Conservation (phyloP, 2,113 vertebrate genomes). For the Cryptomyrus ogoouensis region DNA sequence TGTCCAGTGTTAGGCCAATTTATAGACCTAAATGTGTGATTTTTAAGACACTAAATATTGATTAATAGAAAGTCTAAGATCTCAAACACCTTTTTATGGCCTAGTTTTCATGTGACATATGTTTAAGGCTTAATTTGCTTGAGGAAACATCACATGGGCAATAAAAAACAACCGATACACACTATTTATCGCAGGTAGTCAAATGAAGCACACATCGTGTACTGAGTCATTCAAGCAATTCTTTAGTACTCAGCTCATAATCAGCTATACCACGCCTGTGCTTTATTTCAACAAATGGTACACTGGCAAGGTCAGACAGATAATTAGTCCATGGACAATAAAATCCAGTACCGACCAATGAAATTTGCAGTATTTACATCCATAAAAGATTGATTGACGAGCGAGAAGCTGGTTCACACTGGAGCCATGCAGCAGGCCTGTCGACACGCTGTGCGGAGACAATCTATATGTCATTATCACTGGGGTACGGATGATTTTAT, state of each 20-base stretch:
- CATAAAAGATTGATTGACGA: constrained; percentile 11
- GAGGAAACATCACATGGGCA: neutral
- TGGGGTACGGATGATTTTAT: neutral
- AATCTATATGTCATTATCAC: neutral
- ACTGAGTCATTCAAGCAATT: neutral
- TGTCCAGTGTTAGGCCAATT: neutral
- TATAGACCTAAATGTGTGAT: neutral
- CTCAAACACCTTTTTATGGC: neutral
- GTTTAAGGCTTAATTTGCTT: neutral
- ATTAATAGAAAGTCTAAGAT: neutral
- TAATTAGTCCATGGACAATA: neutral
- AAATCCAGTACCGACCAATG: constrained; percentile 9
- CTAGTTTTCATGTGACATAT: neutral
- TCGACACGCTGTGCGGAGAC: no score
- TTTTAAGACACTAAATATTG: neutral
- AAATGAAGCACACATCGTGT: neutral
- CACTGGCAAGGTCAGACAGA: neutral
- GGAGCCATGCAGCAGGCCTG: neutral
- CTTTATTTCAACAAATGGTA: neutral
- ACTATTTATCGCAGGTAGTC: neutral
- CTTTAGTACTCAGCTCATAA: neutral
- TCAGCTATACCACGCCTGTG: neutral
- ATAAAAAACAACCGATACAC: neutral
- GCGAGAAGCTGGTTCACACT: neutral
- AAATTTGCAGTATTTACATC: constrained; percentile 12